A percentile compares a stretch with the other conserved stretches of the same genome.
These are phyloP conservation scores for Acanthiza pusilla DNA, from an alignment of 2,797 vertebrate species.

Conservation along the genomic window DNA sequence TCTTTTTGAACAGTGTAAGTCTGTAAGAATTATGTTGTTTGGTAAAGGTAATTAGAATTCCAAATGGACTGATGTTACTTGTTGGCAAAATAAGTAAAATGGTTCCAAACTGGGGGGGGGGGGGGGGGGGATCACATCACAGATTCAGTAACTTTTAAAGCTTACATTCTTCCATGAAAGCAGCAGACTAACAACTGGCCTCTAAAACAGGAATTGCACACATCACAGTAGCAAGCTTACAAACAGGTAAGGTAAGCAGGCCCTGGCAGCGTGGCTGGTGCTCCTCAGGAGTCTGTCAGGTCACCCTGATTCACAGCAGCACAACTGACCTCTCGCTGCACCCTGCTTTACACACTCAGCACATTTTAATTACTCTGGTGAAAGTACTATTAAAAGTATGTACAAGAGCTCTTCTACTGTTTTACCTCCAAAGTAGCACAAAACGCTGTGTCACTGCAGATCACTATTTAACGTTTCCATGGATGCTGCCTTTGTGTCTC, in stretches of 20 bases:
- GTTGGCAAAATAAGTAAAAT: background rate
- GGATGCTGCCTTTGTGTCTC: background rate
- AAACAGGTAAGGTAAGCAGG: background rate
- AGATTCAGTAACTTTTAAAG: background rate
- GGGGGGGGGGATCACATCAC: no score
- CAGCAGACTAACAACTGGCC: background rate
- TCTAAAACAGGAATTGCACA: background rate
- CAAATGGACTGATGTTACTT: background rate
- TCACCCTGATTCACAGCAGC: background rate
- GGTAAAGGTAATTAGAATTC: background rate
- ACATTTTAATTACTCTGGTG: background rate
- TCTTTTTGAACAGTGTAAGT: background rate
- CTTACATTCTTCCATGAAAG: background rate
- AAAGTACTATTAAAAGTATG: background rate
- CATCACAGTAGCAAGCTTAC: background rate
- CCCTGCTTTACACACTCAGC: background rate
- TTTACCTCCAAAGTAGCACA: background rate
- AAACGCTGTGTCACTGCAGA: background rate
- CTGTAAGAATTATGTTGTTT: background rate
- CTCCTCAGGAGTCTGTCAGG: background rate
- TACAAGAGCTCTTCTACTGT: background rate
- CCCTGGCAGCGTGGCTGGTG: rapidly evolving
- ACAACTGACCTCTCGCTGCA: background rate
- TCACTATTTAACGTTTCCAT: background rate
- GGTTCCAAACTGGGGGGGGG: background rate